Conservation (phyloP, 2,888 invertebrate species). For the Choristoneura rosaceana region DNA sequence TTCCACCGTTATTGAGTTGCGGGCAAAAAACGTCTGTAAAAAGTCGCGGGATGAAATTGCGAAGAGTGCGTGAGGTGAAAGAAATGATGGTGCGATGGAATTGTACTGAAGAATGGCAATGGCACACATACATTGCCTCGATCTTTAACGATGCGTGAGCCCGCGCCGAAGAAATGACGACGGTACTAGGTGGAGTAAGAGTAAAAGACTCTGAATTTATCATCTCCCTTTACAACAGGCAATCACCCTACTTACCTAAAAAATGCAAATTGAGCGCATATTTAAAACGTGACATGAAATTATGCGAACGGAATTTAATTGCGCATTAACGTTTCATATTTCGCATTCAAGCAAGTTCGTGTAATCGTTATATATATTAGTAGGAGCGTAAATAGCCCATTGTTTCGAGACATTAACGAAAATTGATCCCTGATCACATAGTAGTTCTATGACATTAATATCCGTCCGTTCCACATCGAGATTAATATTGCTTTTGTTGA, state of each 20-base stretch:
- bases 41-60: constrained; percentile 53
- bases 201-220: background rate
- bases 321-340: constrained; percentile 49
- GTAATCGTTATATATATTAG: constrained; percentile 49
- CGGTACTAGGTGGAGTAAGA: background rate
- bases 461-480: constrained; percentile 54
- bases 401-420: constrained; percentile 60
- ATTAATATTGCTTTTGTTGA: constrained; percentile 53
- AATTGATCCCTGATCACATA: constrained; percentile 58
- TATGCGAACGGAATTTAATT: constrained; percentile 44
- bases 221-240: background rate
- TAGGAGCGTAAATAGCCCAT: constrained; percentile 60
- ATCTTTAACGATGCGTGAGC: constrained; percentile 21
- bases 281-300: constrained; percentile 52
- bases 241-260: constrained; percentile 6
- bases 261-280: constrained; percentile 1
- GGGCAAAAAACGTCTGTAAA: constrained; percentile 55
- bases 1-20: constrained; percentile 57
- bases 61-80: constrained; percentile 51
- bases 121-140: constrained; percentile 27
- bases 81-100: constrained; percentile 41
- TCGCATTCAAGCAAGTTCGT: constrained; percentile 55
- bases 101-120: constrained; percentile 20
- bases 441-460: constrained; percentile 62
- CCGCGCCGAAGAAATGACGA: background rate